Evolutionary conservation across 2,888 invertebrate species (phyloP).

Genomic region (Laspeyria flexula): DNA sequence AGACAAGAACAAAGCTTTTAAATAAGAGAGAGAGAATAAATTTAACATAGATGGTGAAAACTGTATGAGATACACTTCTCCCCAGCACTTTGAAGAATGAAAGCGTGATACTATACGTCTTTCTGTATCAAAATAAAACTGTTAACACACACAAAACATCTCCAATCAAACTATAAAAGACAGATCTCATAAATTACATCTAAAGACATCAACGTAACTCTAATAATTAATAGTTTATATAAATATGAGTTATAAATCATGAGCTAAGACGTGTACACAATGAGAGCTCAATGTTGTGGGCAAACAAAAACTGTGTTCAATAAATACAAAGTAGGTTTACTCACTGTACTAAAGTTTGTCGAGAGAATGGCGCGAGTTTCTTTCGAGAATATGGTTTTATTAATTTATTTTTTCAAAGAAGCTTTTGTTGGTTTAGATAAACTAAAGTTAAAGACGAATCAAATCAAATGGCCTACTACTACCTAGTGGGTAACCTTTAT

Average conservation of each 20-base stretch:
- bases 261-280: slow-evolving; percentile 49
- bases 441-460: too few species aligned
- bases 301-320: slow-evolving; percentile 54
- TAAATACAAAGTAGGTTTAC: slow-evolving; percentile 52
- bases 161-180: not conserved
- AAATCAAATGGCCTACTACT: too few species aligned
- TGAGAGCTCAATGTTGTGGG: slow-evolving; percentile 49
- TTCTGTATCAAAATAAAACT: too few species aligned
- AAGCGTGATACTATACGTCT: too few species aligned
- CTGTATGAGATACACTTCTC: too few species aligned
- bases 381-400: not conserved
- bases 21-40: too few species aligned
- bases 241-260: slow-evolving; percentile 57
- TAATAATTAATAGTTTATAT: slow-evolving; percentile 58
- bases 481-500: too few species aligned
- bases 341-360: slow-evolving; percentile 40
- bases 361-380: slow-evolving; percentile 2
- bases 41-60: too few species aligned
- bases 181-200: slow-evolving; percentile 18
- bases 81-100: too few species aligned
- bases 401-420: not conserved
- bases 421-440: too few species aligned
- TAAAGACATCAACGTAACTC: slow-evolving; percentile 16
- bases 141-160: too few species aligned
- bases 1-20: too few species aligned